Conservation (phyloP, 1,140 invertebrate genomes). For the Aphaenogaster rudis region DNA sequence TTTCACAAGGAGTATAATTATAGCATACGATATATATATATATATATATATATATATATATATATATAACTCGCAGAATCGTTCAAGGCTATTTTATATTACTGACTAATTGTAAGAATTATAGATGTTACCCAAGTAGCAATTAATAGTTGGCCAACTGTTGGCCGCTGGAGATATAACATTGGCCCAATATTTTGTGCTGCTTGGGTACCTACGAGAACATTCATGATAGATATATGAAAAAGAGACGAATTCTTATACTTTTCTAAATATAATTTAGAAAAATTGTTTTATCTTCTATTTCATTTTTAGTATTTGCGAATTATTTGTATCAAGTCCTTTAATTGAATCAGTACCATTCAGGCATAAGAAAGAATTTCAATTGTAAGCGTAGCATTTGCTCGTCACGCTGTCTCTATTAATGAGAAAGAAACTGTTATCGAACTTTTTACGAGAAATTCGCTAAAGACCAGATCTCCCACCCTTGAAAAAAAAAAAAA, state of each 20-base stretch:
- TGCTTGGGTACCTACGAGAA: too few relatives aligned
- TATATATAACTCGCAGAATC: background rate
- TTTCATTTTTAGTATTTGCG: background rate
- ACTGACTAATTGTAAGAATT: background rate
- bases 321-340: background rate
- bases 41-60: background rate
- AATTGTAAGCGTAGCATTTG: background rate
- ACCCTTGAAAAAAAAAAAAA: background rate
- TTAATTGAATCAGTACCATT: background rate
- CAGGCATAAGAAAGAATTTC: background rate
- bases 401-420: background rate
- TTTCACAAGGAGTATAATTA: background rate
- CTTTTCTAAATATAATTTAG: background rate
- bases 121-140: background rate
- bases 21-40: background rate
- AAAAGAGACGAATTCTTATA: background rate
- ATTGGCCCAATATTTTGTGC: too few relatives aligned
- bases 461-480: background rate
- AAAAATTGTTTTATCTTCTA: background rate
- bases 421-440: background rate
- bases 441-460: constrained; percentile 9
- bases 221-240: background rate
- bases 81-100: background rate
- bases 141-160: too few relatives aligned
- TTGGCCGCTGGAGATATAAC: too few relatives aligned